Base-by-base conservation (phyloP, 2,888 invertebrate species). In the Miltochrista miniata region DNA sequence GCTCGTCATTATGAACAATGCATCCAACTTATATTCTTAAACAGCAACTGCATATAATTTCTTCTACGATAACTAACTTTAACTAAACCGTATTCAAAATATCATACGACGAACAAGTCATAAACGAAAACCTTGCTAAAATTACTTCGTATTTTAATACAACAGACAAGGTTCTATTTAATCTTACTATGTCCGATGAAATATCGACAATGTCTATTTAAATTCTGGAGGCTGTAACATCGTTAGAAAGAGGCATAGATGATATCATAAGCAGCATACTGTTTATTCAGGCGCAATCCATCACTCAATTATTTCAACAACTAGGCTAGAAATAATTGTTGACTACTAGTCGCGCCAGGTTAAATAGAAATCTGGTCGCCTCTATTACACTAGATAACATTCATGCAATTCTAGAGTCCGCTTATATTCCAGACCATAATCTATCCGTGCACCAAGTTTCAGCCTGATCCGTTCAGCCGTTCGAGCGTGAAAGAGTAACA, bases 1-100 rank as follows among this genome's bases (percentile, higher is more conserved):
- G 14, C 70, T 70, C 0, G 70, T 73, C 37, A 65, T 72, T 7
- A 36, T 8, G 30, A 30, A 7, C 5, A 30, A 30, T 30, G 30
- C 8, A 30, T 30, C 8, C 30, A 36, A 36, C 12, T 13, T 12
- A 12, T 8, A 13, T 7, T 7, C 13, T 36, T 12, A 36, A 36
- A 12, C 36, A 36, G 8, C 36, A 36, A 12, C 7, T 36, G 8
- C 36, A 36, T 8, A 36, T 36, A 13, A 8, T 36, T 10, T 36
- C 36, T 4, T 36, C 36, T 8, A 36, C 36, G 13, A 13, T 36
- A 2, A 7, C 30, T 5, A 30, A 30, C 30, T 30, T 30, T 30
- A 36, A 36, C 13, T n/a, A 36, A 1, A 36, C 36, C 8, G 8
- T 36, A n/a, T n/a, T n/a, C n/a, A n/a, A n/a, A n/a, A n/a, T n/a